A percentile compares a stretch with the other conserved stretches of the same genome.
Conservation (phyloP, 2,888 invertebrate genomes). For the Pseudococcus viburni region DNA sequence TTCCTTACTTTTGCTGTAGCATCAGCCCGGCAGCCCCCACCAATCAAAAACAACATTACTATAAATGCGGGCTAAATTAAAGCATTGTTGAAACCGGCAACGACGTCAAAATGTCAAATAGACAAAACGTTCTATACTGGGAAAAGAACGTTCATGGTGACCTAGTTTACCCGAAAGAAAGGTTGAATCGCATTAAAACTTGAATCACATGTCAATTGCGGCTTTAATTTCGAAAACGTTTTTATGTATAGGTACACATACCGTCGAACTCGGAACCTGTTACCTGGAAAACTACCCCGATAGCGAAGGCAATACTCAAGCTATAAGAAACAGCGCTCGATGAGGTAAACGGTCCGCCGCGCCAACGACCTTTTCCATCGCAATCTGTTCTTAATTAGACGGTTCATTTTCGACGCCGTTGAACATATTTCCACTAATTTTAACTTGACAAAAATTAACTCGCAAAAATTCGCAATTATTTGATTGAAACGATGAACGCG, state of each 20-base stretch:
- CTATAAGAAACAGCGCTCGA: too few relatives aligned
- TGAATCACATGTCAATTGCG: conserved; percentile 50
- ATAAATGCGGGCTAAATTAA: conserved; percentile 49
- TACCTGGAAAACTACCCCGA: background rate
- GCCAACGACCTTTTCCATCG: background rate
- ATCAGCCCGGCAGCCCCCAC: background rate
- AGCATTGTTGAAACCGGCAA: conserved; percentile 51
- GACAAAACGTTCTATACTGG: conserved; percentile 46
- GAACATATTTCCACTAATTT: conserved; percentile 24
- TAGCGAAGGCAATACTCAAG: too few relatives aligned
- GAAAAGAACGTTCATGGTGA: conserved; percentile 5
- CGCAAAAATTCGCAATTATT: conserved; percentile 51
- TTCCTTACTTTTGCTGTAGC: conserved; percentile 16
- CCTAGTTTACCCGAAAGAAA: conserved; percentile 40
- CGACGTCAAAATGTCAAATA: conserved; percentile 42
- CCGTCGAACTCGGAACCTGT: background rate
- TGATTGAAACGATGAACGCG: conserved; percentile 28
- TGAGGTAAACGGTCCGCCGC: too few relatives aligned
- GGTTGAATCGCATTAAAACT: conserved; percentile 54
- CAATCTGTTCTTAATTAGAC: conserved; percentile 54
- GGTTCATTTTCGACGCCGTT: conserved; percentile 50
- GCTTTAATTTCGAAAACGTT: conserved; percentile 44
- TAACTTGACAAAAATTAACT: conserved; percentile 41
- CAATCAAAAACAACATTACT: conserved; percentile 50
- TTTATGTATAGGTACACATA: background rate